These are phyloP conservation scores for Phalloptychus januarius DNA, from an alignment of 2,797 vertebrate species.

Conservation along the genomic window DNA sequence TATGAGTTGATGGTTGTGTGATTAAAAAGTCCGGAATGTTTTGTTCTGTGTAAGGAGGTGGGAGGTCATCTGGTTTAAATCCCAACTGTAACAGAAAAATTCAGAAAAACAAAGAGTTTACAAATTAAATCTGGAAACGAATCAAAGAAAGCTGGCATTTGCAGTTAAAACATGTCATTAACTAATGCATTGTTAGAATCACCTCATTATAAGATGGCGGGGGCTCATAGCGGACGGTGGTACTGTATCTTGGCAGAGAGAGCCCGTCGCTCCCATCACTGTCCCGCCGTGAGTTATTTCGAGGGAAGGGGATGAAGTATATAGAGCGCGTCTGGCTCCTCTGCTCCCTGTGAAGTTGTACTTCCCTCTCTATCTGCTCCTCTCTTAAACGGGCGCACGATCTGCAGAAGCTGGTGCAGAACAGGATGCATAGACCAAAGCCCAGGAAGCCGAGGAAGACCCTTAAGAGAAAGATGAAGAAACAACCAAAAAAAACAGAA, in stretches of 20 bases:
- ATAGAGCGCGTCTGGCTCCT: slow-evolving; percentile 17
- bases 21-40: slow-evolving; percentile 33
- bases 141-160: background rate
- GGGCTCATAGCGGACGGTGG: slow-evolving; percentile 22
- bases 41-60: slow-evolving; percentile 65
- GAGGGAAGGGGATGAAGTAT: slow-evolving; percentile 69
- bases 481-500: background rate
- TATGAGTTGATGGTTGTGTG: slow-evolving; percentile 16
- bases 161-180: background rate
- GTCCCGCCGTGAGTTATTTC: slow-evolving; percentile 34
- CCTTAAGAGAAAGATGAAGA: slow-evolving; percentile 33
- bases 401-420: slow-evolving; percentile 70
- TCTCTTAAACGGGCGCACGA: slow-evolving; percentile 50
- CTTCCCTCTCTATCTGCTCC: slow-evolving; percentile 46
- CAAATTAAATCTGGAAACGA: background rate
- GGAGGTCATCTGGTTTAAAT: slow-evolving; percentile 67
- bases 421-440: slow-evolving; percentile 62
- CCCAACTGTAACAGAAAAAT: slow-evolving; percentile 60
- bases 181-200: background rate
- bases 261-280: slow-evolving; percentile 38
- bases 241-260: slow-evolving; percentile 49
- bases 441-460: slow-evolving; percentile 70
- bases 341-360: slow-evolving; percentile 27
- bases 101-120: background rate
- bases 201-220: slow-evolving; percentile 75